Percentiles rank a stretch among this genome's conserved stretches.
Conservation (phyloP, 2,888 invertebrate genomes). For the Noctua comes region DNA sequence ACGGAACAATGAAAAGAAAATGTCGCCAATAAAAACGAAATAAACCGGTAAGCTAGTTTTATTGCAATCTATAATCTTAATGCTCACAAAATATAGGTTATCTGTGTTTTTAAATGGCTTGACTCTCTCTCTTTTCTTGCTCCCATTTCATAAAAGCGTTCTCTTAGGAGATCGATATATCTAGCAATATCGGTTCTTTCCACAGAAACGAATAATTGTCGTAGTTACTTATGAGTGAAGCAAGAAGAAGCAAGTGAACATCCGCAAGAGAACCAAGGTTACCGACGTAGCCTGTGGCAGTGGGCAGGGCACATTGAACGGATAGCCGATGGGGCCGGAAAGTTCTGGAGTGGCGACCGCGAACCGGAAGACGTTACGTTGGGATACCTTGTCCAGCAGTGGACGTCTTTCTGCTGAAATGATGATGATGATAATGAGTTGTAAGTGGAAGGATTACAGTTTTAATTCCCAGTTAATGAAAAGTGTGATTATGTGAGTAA, state of each 20-base stretch:
- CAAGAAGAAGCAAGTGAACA: no score
- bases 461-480: background rate
- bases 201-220: background rate
- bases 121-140: background rate
- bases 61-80: slow-evolving; percentile 52
- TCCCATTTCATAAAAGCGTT: background rate
- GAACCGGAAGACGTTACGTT: no score
- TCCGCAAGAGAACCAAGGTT: no score
- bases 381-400: no score
- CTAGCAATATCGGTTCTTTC: background rate
- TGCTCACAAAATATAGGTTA: slow-evolving; percentile 27
- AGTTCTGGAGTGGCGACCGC: no score
- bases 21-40: slow-evolving; percentile 57
- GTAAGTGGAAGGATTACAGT: background rate
- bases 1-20: slow-evolving; percentile 57
- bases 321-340: no score
- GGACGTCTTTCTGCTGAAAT: no score
- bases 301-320: no score
- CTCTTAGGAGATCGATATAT: background rate
- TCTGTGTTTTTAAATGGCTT: slow-evolving; percentile 17
- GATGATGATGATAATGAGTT: background rate
- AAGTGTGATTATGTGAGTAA: no score
- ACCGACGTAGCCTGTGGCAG: no score
- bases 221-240: background rate
- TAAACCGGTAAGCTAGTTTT: slow-evolving; percentile 49